Evolutionary conservation across 2,113 vertebrate species (phyloP).

Genomic region (Agapornis roseicollis): DNA sequence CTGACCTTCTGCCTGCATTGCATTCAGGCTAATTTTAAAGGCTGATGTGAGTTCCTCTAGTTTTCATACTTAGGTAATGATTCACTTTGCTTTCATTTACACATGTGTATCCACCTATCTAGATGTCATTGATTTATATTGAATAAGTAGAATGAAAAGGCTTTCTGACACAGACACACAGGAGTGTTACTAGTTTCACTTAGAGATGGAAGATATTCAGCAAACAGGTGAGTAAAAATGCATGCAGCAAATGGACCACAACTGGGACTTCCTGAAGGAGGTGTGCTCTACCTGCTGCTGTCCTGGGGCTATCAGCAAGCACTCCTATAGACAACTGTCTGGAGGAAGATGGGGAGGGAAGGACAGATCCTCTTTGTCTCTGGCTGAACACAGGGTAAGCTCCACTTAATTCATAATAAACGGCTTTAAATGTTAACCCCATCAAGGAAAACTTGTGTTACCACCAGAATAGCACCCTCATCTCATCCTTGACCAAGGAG

Average conservation of each 20-base stretch:
- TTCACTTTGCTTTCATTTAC: neutral
- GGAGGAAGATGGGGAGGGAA: neutral
- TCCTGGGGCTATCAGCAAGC: neutral
- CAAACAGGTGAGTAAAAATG: neutral
- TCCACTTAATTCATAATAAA: neutral
- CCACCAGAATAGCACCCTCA: fast-evolving
- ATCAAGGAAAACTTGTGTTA: neutral
- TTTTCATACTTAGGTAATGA: neutral
- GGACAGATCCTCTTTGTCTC: neutral
- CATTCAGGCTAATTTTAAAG: neutral
- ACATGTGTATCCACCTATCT: neutral
- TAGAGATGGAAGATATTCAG: neutral
- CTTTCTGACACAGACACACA: neutral
- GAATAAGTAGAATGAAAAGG: neutral
- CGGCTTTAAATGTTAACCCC: neutral
- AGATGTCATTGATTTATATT: neutral
- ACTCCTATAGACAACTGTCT: neutral
- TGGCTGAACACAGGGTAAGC: neutral
- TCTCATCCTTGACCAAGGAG: fast-evolving
- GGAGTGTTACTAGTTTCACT: neutral
- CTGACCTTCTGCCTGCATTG: neutral
- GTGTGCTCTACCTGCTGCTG: neutral
- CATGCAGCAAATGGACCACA: neutral
- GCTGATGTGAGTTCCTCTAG: neutral
- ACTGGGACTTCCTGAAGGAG: neutral